Conservation (phyloP, 2,888 invertebrate species). For the Epirrhoe tristata region DNA sequence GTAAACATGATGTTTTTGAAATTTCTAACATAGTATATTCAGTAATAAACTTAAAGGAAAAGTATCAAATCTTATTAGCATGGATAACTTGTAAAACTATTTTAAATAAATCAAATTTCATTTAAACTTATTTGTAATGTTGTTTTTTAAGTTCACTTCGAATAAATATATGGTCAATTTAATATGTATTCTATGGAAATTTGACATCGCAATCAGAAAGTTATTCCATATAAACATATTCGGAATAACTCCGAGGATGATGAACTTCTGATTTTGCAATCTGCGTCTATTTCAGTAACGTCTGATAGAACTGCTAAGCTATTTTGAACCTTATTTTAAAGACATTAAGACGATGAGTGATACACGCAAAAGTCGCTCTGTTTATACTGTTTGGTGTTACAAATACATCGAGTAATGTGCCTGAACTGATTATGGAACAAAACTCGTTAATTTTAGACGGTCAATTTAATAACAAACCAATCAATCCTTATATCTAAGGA, state of each 20-base stretch:
- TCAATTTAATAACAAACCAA: background rate
- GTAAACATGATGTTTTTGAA: too few species aligned
- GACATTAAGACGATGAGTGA: constrained; percentile 19
- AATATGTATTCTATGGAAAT: background rate
- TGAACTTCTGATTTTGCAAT: constrained; percentile 76
- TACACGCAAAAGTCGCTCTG: constrained; percentile 46
- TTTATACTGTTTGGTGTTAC: constrained; percentile 52
- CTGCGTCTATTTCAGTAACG: constrained; percentile 70
- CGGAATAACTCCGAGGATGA: constrained; percentile 71
- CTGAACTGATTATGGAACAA: constrained; percentile 12
- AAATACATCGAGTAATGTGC: constrained; percentile 45
- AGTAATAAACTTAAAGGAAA: too few species aligned
- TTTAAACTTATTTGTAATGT: too few species aligned
- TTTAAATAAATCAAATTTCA: too few species aligned
- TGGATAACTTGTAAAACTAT: too few species aligned
- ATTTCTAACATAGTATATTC: too few species aligned
- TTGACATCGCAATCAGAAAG: constrained; percentile 47
- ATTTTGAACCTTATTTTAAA: constrained; percentile 7
- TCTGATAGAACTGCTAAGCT: constrained; percentile 21
- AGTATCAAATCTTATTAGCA: too few species aligned
- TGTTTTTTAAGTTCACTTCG: background rate
- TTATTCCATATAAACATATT: constrained; percentile 65
- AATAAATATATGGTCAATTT: background rate
- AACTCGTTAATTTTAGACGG: background rate
- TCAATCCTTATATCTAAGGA: too few species aligned